Base-by-base conservation (phyloP, 1,140 invertebrate species). In the Chrysomallon squamiferum region DNA sequence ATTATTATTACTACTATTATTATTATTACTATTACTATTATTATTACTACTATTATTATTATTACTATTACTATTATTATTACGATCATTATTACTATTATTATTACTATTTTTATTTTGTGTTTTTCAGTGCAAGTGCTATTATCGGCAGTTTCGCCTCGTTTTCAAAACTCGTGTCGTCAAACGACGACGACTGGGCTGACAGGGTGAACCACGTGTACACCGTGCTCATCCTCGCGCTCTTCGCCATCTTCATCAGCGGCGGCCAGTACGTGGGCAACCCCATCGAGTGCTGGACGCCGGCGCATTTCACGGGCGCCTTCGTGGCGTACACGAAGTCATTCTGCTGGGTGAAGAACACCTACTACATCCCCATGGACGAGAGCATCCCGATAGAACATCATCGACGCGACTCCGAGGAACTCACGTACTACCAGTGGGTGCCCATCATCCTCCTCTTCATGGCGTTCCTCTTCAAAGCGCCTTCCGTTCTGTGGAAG, bases 231-330 rank as follows among this genome's bases (percentile, higher is more conserved):
- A 33, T 82, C 0, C 67, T 83, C 11, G 76, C 75, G 35, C 66
- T 82, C 50, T 83, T 82, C 59, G 74, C 73, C 22, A 66, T 82
- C 22, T 78, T 83, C 62, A 77, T 80, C n/a, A 74, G 71, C 15
- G 72, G 75, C 29, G 74, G 75, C 3, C 81, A 98, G 86, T 98
- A 97, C 88, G 95, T 97, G 13, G 95, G 95, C 49, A 81, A 86
- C 73, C 85, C 85, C 2, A 86, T 86, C 29, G 73, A 81, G 33
- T 86, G 85, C 69, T 86, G 85, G 85, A 80, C 76, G 45, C 86
- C 86, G 0, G 84, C 82, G 22, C 79, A 86, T 60, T 87, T 87
- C 72, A 85, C 84, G 59, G 77, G 71, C 9, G 68, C 78, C 18
- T 81, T 78, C 62, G 85, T 86, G 30, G 77, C 76, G 64, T 88